Base-by-base conservation (phyloP, 2,888 invertebrate species). In the Amblyteles armatorius region DNA sequence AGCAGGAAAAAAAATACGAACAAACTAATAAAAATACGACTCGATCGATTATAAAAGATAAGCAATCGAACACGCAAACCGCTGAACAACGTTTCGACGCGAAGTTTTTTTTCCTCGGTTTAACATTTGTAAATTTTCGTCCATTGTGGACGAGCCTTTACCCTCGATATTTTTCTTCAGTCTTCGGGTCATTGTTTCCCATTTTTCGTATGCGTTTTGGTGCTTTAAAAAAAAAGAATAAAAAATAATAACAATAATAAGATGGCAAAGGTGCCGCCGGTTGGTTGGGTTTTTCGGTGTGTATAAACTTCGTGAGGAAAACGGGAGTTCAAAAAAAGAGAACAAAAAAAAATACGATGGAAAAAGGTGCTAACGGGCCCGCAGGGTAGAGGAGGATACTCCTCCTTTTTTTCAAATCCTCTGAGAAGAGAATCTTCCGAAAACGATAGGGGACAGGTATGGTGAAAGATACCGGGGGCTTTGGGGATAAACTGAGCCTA, bases 381-480 rank as follows among this genome's bases (percentile, higher is more conserved):
- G 65, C 72, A 29, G 52, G 67, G 44, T 19, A 55, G 33, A 52
- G 33, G 33, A 52, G 67, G 55, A 48, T 33, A 48, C 44, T 33
- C 44, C 48, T n/a, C 67, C 22, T 80, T 67, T 74, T 57, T 68
- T 80, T 80, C 36, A 57, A 79, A 79, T 71, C 79, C 48, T 68
- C 33, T n/a, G 55, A 63, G 52, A 79, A 52, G 76, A 79, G 48
- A 52, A 69, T 69, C 50, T 44, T 60, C 52, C 13, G 44, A 19
- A 83, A 74, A 83, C 36, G 48, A 68, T 73, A 40, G 29, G 65
- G 60, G 52, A 71, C 79, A 84, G 86, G 84, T 82, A 84, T 26
- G 9, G 22, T 22, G 57, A 57, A 65, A 77, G 78, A 84, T 80
- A 74, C 78, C 73, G 73, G 57, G 4, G 57, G 57, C 60, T 60